Percentiles rank a stretch among this genome's conserved stretches.
phyloP scores from a whole-genome alignment of 2,888 invertebrate genomes.

The Margaritifera margaritifera region DNA sequence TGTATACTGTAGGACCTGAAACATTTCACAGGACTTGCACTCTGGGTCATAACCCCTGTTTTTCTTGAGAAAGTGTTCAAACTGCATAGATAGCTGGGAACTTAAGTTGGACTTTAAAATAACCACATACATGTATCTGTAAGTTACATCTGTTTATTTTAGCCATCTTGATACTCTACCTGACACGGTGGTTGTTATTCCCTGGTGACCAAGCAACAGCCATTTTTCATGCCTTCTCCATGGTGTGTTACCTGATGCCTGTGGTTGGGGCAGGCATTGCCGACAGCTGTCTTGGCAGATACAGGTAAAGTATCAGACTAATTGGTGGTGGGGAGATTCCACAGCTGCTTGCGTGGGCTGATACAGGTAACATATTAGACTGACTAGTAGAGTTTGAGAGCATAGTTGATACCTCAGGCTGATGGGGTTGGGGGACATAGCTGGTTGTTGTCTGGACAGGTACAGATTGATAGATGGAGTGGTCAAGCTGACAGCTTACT shows the following conservation, averaged over 20 bases:
- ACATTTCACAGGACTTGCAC: too few relatives aligned
- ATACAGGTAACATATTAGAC: too few relatives aligned
- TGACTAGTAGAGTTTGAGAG: too few relatives aligned
- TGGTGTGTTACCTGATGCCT: constrained; percentile 92
- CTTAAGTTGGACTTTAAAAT: neutral
- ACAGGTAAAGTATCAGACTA: constrained; percentile 75
- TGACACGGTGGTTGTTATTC: constrained; percentile 85
- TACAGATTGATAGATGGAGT: too few relatives aligned
- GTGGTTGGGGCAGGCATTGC: constrained; percentile 93
- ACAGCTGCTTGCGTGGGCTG: too few relatives aligned
- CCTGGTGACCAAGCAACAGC: constrained; percentile 84
- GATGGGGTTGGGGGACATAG: too few relatives aligned
- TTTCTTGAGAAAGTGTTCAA: neutral
- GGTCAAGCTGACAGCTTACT: too few relatives aligned
- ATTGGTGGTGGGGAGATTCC: too few relatives aligned
- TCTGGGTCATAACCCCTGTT: too few relatives aligned
- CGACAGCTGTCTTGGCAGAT: constrained; percentile 93
- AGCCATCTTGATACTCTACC: constrained; percentile 95
- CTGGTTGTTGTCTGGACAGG: too few relatives aligned
- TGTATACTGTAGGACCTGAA: too few relatives aligned
- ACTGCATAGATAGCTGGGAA: neutral
- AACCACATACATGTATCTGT: neutral
- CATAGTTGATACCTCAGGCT: too few relatives aligned
- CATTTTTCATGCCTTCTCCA: constrained; percentile 90
- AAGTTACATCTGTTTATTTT: constrained; percentile 46